These are phyloP conservation scores for Paelopatides confundens DNA, from an alignment of 53 echinoderm and acorn worm genomes.

Conservation along the genomic window DNA sequence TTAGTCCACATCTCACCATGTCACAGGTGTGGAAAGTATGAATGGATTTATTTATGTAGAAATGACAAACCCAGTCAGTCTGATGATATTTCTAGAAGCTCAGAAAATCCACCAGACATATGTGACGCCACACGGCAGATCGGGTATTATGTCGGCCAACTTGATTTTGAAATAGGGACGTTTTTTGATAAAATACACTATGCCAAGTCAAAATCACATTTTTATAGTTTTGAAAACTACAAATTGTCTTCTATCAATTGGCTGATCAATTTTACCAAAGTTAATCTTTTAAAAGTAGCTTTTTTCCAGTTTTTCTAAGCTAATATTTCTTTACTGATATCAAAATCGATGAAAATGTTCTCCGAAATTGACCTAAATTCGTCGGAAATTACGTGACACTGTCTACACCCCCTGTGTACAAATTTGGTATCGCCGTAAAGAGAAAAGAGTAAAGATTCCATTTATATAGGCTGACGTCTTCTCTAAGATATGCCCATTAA, in stretches of 20 bases:
- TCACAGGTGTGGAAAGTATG: no score
- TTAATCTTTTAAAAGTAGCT: not conserved
- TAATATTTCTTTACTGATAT: no score
- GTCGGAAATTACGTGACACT: not conserved
- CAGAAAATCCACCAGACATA: no score
- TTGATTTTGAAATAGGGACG: not conserved
- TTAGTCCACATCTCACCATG: no score
- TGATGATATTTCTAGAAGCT: no score
- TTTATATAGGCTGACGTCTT: not conserved
- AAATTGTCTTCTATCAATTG: not conserved
- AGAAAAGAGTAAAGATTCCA: not conserved
- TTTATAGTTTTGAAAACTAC: not conserved
- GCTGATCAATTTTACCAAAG: not conserved
- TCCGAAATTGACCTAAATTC: not conserved
- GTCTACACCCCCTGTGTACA: not conserved
- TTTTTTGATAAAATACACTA: not conserved
- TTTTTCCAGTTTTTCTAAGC: not conserved
- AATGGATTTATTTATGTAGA: no score
- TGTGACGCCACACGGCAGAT: not conserved
- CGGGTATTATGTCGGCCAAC: slow-evolving; percentile 4
- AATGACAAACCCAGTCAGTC: no score
- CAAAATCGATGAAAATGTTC: no score
- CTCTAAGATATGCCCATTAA: not conserved
- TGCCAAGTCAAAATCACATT: not conserved
- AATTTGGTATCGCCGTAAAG: not conserved